A percentile compares a stretch with the other conserved stretches of the same genome.
These are phyloP conservation scores for Baronia brevicornis DNA, from an alignment of 2,888 invertebrate species.

Conservation along the genomic window DNA sequence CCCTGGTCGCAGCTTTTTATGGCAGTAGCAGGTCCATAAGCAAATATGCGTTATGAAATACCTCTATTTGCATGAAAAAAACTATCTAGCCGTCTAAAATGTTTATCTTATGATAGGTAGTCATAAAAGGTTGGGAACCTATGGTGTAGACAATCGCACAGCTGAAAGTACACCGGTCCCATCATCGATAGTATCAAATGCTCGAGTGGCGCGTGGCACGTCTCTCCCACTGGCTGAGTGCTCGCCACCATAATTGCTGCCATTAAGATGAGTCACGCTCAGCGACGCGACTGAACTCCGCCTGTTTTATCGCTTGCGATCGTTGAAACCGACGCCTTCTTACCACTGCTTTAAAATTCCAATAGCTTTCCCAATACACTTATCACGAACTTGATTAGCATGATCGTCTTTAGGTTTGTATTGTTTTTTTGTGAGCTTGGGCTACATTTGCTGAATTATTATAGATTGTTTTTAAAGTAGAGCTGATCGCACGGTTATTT, in stretches of 20 bases:
- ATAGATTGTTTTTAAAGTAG: too few species aligned
- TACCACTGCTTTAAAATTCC: constrained; percentile 14
- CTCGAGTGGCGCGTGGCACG: constrained; percentile 42
- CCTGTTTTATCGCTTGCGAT: constrained; percentile 57
- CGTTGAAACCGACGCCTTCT: constrained; percentile 28
- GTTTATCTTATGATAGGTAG: too few species aligned
- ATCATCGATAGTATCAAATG: constrained; percentile 21
- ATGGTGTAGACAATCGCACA: constrained; percentile 19
- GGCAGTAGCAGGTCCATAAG: too few species aligned
- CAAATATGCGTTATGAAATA: too few species aligned
- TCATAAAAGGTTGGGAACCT: too few species aligned
- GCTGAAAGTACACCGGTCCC: constrained; percentile 11
- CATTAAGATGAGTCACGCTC: constrained; percentile 73
- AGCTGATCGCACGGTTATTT: too few species aligned
- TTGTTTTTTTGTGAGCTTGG: constrained; percentile 13
- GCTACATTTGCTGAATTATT: too few species aligned
- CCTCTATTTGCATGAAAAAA: too few species aligned
- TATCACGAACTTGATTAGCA: constrained; percentile 2
- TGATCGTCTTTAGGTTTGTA: constrained; percentile 1
- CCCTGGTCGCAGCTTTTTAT: too few species aligned
- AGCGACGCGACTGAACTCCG: constrained; percentile 56
- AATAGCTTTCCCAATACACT: constrained; percentile 15
- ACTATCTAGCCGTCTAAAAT: too few species aligned
- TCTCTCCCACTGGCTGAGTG: constrained; percentile 41
- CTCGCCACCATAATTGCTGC: constrained; percentile 59